Evolutionary conservation across 2,888 invertebrate species (phyloP), one percentile per base, ranked within the genome.

Genomic region (Trichopoda pennipes): DNA sequence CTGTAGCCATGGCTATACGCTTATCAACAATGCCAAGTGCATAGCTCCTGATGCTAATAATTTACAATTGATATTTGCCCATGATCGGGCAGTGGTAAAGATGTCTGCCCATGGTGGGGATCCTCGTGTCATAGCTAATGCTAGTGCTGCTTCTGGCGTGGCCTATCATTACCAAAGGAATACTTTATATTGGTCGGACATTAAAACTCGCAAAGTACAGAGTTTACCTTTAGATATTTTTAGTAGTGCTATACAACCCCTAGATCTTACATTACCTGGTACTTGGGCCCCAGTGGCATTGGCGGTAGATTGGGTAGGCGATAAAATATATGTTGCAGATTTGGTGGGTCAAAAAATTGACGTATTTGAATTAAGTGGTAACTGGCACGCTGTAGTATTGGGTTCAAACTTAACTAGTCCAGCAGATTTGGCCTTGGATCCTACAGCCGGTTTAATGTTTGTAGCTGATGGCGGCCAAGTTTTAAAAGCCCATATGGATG

Each of bases 271-370:
- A 0, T 92, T 96, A 38, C 94, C 96, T 0, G 96, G 96, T 0
- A 96, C 96, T 0, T 97, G 97, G 97, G 93, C 96, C 0, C 98
- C 98, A 0, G 95, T 96, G 0, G 95, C 97, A 0, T 90, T 99
- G 64, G 98, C 99, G 10, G 96, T 99, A 17, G 99, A 99, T 92
- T 99, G 99, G 98, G 94, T 99, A 55, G 98, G 98, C 0, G 96
- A 98, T 90, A 99, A 98, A 90, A 93, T 99, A 10, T 99, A 99
- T 91, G 96, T 98, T 21, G 97, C 97, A 0, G 99, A 99, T 90
- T 94, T 96, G 21, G 93, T 97, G 23, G 98, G 98, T 0, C 97
- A 98, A 90, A 97, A 97, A 92, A 95, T 99, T 76, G 98, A 98
- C 89, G 95, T 99, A 0, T 97, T 98, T 89, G 97, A 98, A 90